Conservation (phyloP, 2,113 vertebrate species). For the Coryphaenoides rupestris region DNA sequence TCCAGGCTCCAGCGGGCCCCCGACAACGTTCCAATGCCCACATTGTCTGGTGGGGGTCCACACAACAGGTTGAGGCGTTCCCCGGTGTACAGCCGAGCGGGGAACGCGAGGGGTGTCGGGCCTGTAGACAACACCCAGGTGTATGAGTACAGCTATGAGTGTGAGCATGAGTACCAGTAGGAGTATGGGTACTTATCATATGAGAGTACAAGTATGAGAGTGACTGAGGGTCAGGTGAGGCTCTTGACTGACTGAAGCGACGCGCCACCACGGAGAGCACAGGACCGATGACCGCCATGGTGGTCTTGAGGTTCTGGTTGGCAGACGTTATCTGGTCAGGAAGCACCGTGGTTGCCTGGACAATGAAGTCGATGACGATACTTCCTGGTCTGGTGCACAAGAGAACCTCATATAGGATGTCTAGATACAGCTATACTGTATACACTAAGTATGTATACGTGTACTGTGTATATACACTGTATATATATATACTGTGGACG, state of each 20-base stretch:
- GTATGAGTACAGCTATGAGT: too few relatives aligned
- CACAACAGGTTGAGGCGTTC: conserved; percentile 18
- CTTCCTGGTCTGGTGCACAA: conserved; percentile 56
- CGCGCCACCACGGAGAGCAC: conserved; percentile 1
- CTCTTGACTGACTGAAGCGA: conserved; percentile 36
- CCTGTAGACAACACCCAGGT: conserved; percentile 37
- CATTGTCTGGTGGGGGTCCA: neutral
- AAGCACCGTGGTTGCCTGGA: conserved; percentile 17
- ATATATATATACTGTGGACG: too few relatives aligned
- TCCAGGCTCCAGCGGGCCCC: too few relatives aligned
- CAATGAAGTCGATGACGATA: conserved; percentile 40
- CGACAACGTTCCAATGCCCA: neutral
- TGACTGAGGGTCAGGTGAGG: too few relatives aligned
- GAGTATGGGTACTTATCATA: too few relatives aligned
- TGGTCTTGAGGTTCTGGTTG: conserved; percentile 14
- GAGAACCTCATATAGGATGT: neutral
- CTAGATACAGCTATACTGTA: neutral
- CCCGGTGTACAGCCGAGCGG: conserved; percentile 11
- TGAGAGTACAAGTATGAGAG: too few relatives aligned
- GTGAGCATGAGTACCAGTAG: too few relatives aligned
- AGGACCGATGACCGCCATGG: neutral
- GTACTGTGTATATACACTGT: too few relatives aligned
- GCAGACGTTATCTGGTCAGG: neutral
- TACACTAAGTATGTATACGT: too few relatives aligned
- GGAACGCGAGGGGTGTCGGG: rapidly evolving